phyloP scores from a whole-genome alignment of 2,888 invertebrate species.

The Leptopterna dolabrata region DNA sequence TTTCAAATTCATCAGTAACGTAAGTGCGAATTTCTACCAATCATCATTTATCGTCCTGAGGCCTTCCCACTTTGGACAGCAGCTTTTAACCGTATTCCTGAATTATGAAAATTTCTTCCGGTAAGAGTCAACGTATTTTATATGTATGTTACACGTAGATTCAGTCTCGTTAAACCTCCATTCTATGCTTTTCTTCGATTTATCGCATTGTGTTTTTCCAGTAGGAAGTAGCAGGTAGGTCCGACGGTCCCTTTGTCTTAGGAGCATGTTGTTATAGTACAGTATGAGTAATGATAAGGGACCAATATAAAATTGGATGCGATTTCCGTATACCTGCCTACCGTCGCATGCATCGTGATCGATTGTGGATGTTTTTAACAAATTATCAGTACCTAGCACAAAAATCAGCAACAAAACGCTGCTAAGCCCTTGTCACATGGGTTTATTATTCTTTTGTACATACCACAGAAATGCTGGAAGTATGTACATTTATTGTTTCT shows the following conservation, averaged over 20 bases:
- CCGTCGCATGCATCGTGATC: too few relatives aligned
- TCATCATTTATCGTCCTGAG: background rate
- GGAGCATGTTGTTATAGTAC: too few relatives aligned
- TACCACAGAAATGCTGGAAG: too few relatives aligned
- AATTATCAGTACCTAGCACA: too few relatives aligned
- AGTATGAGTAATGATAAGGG: too few relatives aligned
- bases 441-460: too few relatives aligned
- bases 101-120: background rate
- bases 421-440: too few relatives aligned
- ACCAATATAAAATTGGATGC: too few relatives aligned
- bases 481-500: too few relatives aligned
- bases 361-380: too few relatives aligned
- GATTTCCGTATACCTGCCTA: too few relatives aligned
- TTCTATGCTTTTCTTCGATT: background rate
- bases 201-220: background rate
- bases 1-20: background rate
- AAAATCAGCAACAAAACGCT: too few relatives aligned
- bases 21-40: background rate
- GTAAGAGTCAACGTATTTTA: background rate
- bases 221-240: background rate
- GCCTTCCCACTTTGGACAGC: background rate
- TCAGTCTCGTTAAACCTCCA: background rate
- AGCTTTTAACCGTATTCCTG: background rate
- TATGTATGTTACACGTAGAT: background rate
- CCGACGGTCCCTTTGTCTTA: background rate